Evolutionary conservation across 1,140 invertebrate genomes (phyloP).

Genomic region (Diploscapter pachys): DNA sequence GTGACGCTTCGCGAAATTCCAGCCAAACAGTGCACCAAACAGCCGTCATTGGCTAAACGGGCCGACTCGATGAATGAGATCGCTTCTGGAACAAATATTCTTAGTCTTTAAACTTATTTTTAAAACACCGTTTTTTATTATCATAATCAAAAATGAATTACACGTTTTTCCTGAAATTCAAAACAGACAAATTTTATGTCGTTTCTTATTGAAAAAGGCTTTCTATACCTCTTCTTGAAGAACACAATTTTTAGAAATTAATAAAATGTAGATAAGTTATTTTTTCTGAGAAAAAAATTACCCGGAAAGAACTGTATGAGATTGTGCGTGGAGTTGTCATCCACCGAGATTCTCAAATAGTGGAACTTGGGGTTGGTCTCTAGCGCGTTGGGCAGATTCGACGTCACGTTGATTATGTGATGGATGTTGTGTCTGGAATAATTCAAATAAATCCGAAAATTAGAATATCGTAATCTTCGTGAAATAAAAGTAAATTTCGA

Average conservation of each 20-base stretch:
- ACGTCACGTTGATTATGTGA: constrained; percentile 91
- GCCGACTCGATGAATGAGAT: no score
- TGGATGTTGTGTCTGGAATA: constrained; percentile 73
- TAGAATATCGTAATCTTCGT: constrained; percentile 3
- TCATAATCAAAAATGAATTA: no score
- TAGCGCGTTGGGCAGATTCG: constrained; percentile 89
- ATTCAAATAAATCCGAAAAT: constrained; percentile 13
- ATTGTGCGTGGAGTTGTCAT: constrained; percentile 91
- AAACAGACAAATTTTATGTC: no score
- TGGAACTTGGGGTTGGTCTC: constrained; percentile 77
- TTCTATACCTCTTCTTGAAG: no score
- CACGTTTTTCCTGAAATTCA: no score
- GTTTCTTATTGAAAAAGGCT: no score
- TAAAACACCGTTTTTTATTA: no score
- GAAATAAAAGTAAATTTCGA: not conserved
- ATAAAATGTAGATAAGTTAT: no score
- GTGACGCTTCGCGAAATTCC: constrained; percentile 91
- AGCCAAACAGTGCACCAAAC: constrained; percentile 90
- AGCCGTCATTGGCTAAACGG: constrained; percentile 65
- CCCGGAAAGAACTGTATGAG: constrained; percentile 84
- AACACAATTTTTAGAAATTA: no score
- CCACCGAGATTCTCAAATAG: constrained; percentile 92
- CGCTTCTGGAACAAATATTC: no score
- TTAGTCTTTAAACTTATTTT: no score
- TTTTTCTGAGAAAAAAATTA: constrained; percentile 15